These are phyloP conservation scores for Noturus placidus DNA, from an alignment of 2,113 vertebrate genomes.

Conservation along the genomic window DNA sequence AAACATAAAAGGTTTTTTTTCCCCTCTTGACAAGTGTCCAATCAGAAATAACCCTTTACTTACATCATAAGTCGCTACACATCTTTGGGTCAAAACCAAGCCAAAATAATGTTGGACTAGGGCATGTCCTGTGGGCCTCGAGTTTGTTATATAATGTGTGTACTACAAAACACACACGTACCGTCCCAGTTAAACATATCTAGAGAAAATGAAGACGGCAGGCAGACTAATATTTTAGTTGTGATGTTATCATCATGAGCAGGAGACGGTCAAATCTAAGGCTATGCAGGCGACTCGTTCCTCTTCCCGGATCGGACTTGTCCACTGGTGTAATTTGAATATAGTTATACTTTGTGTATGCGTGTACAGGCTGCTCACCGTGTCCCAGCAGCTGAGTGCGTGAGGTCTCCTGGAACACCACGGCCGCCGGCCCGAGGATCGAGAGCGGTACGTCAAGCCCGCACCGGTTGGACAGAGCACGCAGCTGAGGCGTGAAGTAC, in stretches of 20 bases:
- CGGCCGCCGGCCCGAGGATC: conserved; percentile 74
- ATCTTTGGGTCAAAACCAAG: background rate
- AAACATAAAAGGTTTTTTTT: no score
- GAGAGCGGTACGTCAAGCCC: conserved; percentile 79
- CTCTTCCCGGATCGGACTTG: no score
- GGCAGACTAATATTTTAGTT: no score
- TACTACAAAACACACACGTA: no score
- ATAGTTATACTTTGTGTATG: background rate
- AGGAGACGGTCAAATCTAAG: no score
- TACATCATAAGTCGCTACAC: background rate
- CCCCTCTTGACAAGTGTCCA: no score
- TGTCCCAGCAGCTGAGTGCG: conserved; percentile 76
- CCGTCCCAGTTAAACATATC: no score
- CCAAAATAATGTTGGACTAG: background rate
- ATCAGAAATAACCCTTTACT: background rate
- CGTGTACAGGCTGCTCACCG: conserved; percentile 56
- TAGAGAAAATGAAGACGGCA: no score
- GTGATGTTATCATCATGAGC: background rate
- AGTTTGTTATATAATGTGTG: background rate
- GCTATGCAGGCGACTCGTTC: no score
- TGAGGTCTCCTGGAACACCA: conserved; percentile 80
- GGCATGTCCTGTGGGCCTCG: background rate
- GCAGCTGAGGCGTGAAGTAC: conserved; percentile 78
- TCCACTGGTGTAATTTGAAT: background rate
- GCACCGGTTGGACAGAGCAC: conserved; percentile 74